phyloP scores from a whole-genome alignment of 2,113 vertebrate genomes.

The Chionomys nivalis region DNA sequence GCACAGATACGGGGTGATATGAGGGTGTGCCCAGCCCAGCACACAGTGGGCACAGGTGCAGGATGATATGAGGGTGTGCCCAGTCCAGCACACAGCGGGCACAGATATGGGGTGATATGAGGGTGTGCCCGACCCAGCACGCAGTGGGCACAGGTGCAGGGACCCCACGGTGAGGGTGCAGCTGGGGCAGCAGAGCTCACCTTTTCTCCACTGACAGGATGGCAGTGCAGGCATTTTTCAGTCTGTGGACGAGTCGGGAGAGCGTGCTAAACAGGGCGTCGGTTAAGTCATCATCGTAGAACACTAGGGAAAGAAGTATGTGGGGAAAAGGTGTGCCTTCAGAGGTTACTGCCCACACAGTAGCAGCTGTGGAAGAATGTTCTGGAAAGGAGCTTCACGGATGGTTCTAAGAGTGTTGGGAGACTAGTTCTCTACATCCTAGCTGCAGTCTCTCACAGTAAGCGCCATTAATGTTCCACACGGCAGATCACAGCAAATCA shows the following conservation, averaged over 20 bases:
- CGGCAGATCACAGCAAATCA: background rate
- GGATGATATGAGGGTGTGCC: no score
- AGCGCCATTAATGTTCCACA: background rate
- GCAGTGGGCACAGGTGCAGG: rapidly evolving
- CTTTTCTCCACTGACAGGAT: slow-evolving; percentile 94
- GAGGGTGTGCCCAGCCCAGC: no score
- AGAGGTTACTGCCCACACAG: no score
- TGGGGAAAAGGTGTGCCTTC: background rate
- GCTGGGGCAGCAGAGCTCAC: slow-evolving; percentile 73
- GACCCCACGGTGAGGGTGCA: background rate
- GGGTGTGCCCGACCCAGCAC: background rate
- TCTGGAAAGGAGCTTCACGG: background rate
- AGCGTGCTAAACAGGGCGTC: slow-evolving; percentile 92
- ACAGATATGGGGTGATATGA: rapidly evolving
- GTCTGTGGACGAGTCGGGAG: slow-evolving; percentile 86
- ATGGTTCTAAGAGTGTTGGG: background rate
- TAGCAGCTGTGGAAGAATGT: rapidly evolving
- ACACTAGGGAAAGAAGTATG: slow-evolving; percentile 86
- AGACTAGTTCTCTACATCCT: background rate
- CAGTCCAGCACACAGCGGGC: background rate
- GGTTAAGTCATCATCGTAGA: slow-evolving; percentile 95
- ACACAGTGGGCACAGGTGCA: no score
- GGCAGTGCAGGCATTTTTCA: slow-evolving; percentile 86
- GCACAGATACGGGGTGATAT: no score
- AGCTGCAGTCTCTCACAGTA: background rate